Conservation (phyloP, 2,888 invertebrate species). For the Trypoxylon attenuatum region DNA sequence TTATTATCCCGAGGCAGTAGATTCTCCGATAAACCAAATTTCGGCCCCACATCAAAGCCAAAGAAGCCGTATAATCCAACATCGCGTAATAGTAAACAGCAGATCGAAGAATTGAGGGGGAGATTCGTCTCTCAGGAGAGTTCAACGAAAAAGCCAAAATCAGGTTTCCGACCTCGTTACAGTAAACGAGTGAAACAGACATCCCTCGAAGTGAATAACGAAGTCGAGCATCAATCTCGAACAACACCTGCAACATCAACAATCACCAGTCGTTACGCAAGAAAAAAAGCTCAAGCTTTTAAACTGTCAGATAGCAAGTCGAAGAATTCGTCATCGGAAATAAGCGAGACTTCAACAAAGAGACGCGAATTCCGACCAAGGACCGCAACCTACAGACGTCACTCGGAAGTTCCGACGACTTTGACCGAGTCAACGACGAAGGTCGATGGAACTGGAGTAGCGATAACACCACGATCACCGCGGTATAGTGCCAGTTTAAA, state of each 20-base stretch:
- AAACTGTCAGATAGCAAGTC: conserved; percentile 26
- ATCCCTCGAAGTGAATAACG: conserved; percentile 20
- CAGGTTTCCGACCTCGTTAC: conserved; percentile 35
- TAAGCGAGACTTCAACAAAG: conserved; percentile 22
- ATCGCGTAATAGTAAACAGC: neutral
- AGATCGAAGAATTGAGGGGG: neutral
- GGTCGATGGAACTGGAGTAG: conserved; percentile 19
- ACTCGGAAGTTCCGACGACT: conserved; percentile 60
- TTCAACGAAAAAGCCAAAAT: neutral
- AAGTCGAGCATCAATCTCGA: conserved; percentile 19
- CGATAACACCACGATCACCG: conserved; percentile 63
- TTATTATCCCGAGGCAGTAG: neutral
- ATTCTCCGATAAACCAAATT: conserved; percentile 2
- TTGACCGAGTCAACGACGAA: conserved; percentile 36
- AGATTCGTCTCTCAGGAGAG: neutral
- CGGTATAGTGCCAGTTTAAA: conserved; percentile 50
- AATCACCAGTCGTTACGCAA: conserved; percentile 48
- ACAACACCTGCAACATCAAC: conserved; percentile 15
- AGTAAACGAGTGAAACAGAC: conserved; percentile 30
- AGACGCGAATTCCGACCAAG: conserved; percentile 64
- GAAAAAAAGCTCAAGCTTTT: conserved; percentile 47
- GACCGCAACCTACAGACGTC: conserved; percentile 68
- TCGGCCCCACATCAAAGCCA: conserved; percentile 22
- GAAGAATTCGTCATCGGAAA: conserved; percentile 20
- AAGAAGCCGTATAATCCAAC: conserved; percentile 15